phyloP scores from a whole-genome alignment of 2,888 invertebrate species.

The Morinoia aosen region DNA sequence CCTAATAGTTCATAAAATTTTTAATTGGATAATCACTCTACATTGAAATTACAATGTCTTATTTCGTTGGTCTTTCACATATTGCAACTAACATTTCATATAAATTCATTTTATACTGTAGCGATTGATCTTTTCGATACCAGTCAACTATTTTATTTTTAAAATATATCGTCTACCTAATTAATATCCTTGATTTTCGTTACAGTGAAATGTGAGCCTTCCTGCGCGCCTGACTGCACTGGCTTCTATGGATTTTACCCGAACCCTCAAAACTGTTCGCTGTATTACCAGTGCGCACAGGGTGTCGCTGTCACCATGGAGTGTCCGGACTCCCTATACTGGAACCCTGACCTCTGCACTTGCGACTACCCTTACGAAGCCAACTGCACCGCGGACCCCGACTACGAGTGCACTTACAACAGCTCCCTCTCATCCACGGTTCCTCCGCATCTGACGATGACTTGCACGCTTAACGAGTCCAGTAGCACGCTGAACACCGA shows the following conservation, averaged over 20 bases:
- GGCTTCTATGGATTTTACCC: not conserved
- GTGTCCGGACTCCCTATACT: slow-evolving; percentile 49
- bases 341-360: slow-evolving; percentile 43
- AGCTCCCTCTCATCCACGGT: not conserved
- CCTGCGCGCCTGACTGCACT: not conserved
- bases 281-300: slow-evolving; percentile 12
- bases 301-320: not conserved
- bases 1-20: too few relatives aligned
- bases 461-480: not conserved
- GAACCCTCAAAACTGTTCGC: not conserved
- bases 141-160: too few relatives aligned
- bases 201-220: not conserved
- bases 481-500: not conserved
- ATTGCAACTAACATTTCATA: too few relatives aligned
- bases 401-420: not conserved
- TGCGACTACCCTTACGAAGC: slow-evolving; percentile 53
- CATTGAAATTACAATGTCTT: too few relatives aligned
- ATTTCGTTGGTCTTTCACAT: too few relatives aligned
- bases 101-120: too few relatives aligned
- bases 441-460: not conserved
- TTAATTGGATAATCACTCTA: too few relatives aligned
- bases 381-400: slow-evolving; percentile 20
- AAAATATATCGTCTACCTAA: too few relatives aligned
- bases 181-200: not conserved
- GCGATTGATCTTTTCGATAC: too few relatives aligned